A percentile compares a stretch with the other conserved stretches of the same genome.
These are phyloP conservation scores for Columba janthina DNA, from an alignment of 2,113 vertebrate genomes.

Conservation along the genomic window DNA sequence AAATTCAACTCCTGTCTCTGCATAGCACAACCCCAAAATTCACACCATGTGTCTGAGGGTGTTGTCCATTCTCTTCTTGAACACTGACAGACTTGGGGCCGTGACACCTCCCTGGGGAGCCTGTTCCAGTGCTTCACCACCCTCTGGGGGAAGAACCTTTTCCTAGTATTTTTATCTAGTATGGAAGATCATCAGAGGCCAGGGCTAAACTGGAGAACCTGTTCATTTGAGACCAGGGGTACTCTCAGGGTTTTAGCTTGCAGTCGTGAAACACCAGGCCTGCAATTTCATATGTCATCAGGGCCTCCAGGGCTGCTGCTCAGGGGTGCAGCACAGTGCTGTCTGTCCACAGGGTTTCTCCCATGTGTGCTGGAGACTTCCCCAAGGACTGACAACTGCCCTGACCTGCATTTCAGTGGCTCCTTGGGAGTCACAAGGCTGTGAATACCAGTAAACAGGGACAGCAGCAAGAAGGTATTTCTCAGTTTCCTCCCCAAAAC, in stretches of 20 bases:
- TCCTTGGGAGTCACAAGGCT: accelerated
- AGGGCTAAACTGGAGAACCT: neutral
- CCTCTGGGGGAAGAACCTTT: too few species aligned
- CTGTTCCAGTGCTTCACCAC: too few species aligned
- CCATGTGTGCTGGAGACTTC: neutral
- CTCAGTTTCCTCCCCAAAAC: neutral
- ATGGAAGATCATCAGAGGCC: neutral
- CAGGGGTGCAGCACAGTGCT: accelerated
- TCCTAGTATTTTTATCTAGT: too few species aligned
- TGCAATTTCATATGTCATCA: neutral
- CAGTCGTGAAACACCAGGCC: neutral
- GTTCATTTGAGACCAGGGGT: neutral
- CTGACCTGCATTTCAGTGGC: neutral
- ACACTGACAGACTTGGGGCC: too few species aligned
- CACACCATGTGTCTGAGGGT: too few species aligned
- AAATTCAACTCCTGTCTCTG: too few species aligned
- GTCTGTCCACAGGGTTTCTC: neutral
- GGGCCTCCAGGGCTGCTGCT: neutral
- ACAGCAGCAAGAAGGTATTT: neutral
- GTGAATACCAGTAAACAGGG: neutral
- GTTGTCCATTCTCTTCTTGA: too few species aligned
- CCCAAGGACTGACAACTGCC: neutral
- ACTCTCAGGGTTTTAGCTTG: neutral
- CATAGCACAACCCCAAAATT: too few species aligned
- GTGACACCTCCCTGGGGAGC: too few species aligned